Conservation (phyloP, 2,797 vertebrate species). For the Lagodon rhomboides region DNA sequence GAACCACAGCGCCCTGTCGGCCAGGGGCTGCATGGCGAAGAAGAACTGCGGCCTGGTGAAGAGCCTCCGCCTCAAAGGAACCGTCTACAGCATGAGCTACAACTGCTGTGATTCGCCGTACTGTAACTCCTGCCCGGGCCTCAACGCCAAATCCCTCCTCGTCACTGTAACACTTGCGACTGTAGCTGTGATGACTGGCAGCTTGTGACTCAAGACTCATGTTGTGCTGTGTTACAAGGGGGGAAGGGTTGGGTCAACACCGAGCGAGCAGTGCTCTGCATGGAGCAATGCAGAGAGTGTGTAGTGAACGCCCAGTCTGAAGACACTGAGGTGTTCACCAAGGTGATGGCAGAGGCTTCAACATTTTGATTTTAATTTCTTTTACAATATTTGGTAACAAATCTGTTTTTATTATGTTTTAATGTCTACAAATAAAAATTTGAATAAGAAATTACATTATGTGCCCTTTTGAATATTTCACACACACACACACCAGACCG, state of each 20-base stretch:
- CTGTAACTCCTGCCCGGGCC: slow-evolving; percentile 73
- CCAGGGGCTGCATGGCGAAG: slow-evolving; percentile 72
- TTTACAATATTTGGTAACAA: background rate
- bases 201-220: slow-evolving; percentile 29
- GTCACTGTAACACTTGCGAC: slow-evolving; percentile 37
- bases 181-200: slow-evolving; percentile 8
- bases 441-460: background rate
- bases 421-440: slow-evolving; percentile 52
- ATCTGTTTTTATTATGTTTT: slow-evolving; percentile 8
- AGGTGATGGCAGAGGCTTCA: background rate
- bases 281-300: slow-evolving; percentile 33
- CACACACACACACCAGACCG: background rate
- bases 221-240: background rate
- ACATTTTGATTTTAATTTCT: background rate
- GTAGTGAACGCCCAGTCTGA: slow-evolving; percentile 43
- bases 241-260: background rate
- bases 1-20: slow-evolving; percentile 64
- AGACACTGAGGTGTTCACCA: slow-evolving; percentile 51
- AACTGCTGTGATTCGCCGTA: slow-evolving; percentile 75
- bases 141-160: slow-evolving; percentile 3
- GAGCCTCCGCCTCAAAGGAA: slow-evolving; percentile 53
- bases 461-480: background rate
- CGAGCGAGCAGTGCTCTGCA: slow-evolving; percentile 4
- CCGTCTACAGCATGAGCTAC: slow-evolving; percentile 65
- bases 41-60: slow-evolving; percentile 54